Evolutionary conservation across 2,797 vertebrate genomes (phyloP), one percentile per base, ranked within the genome.

Genomic region (Artibeus jamaicensis): DNA sequence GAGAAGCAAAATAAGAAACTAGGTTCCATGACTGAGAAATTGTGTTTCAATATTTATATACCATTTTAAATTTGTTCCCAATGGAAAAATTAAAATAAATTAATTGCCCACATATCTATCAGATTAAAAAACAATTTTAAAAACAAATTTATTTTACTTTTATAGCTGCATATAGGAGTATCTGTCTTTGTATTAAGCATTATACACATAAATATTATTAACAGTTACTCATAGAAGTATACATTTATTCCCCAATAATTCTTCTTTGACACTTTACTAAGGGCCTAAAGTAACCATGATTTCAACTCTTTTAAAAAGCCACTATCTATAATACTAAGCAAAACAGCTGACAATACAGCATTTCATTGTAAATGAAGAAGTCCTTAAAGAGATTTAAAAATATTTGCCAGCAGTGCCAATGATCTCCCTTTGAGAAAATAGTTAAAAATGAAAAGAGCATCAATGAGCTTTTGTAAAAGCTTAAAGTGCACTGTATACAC

Each of bases 331-430:
- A 96, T 53, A 83, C 46, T 95, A 89, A 68, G 96, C 95, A 96
- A 97, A 96, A 77, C 79, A 97, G 94, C 95, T 22, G 76, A 96
- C 59, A 84, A 46, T 77, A 74, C 50, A 97, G 7, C n/a, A 95
- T 91, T 91, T 96, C 86, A 94, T 76, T 95, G 57, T 73, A 95
- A 93, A 95, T 91, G 62, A 96, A 97, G 76, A 92, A 94, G 84
- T 71, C 29, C 5, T 21, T 83, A 86, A 86, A 83, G 67, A 84
- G 18, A 24, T 79, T 76, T 83, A 83, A 34, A 37, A 26, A 86
- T 90, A 53, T 79, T 78, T 93, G 55, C n/a, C 78, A 81, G 46
- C 32, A 55, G 32, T 11, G 34, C 73, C 59, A 77, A 91, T 77
- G 83, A 78, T 11, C 29, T 57, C 12, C 39, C 92, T 93, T 77